Base-by-base conservation (phyloP, 2,113 vertebrate genomes). In the Camelus bactrianus region DNA sequence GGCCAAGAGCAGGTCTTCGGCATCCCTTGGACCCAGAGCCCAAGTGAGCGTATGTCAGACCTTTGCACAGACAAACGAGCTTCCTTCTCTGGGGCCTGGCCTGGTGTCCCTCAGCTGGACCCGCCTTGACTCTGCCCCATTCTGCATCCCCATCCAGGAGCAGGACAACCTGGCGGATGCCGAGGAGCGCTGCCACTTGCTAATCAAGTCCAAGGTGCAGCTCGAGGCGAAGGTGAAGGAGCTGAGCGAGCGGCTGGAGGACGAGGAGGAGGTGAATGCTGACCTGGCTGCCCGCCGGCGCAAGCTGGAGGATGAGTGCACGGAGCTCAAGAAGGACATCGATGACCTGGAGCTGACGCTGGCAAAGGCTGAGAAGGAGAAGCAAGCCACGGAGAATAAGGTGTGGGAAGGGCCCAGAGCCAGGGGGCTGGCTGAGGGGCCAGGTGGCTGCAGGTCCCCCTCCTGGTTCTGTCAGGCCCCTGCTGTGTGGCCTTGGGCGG, bases 341-440 rank as follows among this genome's bases (percentile, higher is more conserved):
- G 99, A 99, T 17, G 99, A 99, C 89, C 98, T 99, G 77, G 99
- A 99, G 98, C 98, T 99, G 97, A 99, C 99, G 0, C 98, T 99
- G 98, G 99, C 99, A 97, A 99, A 99, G 97, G 99, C 99, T 89
- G 99, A 99, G 98, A 99, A 99, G 95, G 99, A 99, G 98, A 99
- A 99, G 95, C 99, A 99, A 5, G 99, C 99, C 98, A 99, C 99
- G 0, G 99, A 99, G 98, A 99, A 99, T 98, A 99, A 99, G 99
- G 99, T 99, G 75, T 13, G 95, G 35, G 38, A 42, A 42, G 26
- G 64, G 73, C 75, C 48, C 28, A 13, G 6, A 62, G 84, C 42
- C 30, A 16, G 35, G 77, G 28, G 54, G 38, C 52, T 3, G 1
- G 46, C 62, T 24, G 7, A 15, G 46, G 48, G 76, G 72, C 60